Evolutionary conservation across 2,113 vertebrate genomes (phyloP).

Genomic region (Potamarius usumacintae): DNA sequence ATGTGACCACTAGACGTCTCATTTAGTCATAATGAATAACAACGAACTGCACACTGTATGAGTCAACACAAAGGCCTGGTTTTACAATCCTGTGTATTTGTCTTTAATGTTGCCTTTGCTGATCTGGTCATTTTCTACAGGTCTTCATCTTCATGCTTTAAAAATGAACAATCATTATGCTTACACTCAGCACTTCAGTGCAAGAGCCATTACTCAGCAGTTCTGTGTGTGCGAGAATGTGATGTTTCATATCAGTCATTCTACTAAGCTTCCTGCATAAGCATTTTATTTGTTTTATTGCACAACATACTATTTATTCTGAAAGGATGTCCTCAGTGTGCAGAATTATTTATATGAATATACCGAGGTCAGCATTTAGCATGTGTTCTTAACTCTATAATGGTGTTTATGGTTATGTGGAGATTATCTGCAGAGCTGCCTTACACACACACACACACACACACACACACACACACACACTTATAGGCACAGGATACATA

Average conservation of each 20-base stretch:
- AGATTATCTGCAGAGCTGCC: not conserved
- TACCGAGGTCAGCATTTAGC: not conserved
- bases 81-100: not conserved
- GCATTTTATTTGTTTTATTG: not conserved
- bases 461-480: too few relatives aligned
- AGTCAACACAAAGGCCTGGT: not conserved
- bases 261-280: not conserved
- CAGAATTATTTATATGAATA: slow-evolving; percentile 2
- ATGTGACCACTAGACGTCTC: not conserved
- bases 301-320: not conserved
- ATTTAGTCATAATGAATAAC: not conserved
- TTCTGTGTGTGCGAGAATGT: slow-evolving; percentile 15
- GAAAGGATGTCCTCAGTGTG: not conserved
- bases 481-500: slow-evolving; percentile 28
- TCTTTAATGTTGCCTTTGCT: not conserved
- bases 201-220: not conserved
- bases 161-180: slow-evolving; percentile 14
- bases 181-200: slow-evolving; percentile 7
- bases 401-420: not conserved
- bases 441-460: not conserved
- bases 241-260: slow-evolving; percentile 33
- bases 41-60: not conserved
- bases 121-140: not conserved
- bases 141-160: not conserved
- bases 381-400: not conserved